Conservation (phyloP, 2,888 invertebrate genomes). For the Drosophila anomalata region DNA sequence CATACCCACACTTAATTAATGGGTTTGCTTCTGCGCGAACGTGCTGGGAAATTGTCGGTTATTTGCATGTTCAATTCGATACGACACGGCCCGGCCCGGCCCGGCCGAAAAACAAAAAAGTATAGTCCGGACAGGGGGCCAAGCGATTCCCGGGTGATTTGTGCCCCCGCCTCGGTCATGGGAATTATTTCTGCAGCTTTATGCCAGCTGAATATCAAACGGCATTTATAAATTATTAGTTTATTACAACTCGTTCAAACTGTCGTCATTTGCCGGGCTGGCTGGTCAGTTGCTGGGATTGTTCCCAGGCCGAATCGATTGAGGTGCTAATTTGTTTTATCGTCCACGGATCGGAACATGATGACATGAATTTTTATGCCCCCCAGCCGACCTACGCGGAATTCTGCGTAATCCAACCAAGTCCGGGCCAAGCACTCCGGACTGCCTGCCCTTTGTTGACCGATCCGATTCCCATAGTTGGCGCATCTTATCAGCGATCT, state of each 20-base stretch:
- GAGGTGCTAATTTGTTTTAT: conserved; percentile 64
- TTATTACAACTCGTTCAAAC: conserved; percentile 75
- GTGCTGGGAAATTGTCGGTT: conserved; percentile 75
- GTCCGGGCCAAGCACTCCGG: neutral
- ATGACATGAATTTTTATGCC: conserved; percentile 54
- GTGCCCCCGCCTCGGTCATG: conserved; percentile 61
- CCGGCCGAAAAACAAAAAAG: neutral
- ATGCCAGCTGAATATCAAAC: conserved; percentile 73
- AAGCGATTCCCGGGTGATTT: conserved; percentile 55
- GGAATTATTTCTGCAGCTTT: conserved; percentile 75
- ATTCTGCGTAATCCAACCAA: conserved; percentile 20
- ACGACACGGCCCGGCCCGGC: conserved; percentile 6
- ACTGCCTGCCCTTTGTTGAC: conserved; percentile 18
- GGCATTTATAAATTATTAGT: conserved; percentile 75
- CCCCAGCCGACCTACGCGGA: conserved; percentile 22
- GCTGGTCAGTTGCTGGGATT: conserved; percentile 2
- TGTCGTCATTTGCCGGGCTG: conserved; percentile 28
- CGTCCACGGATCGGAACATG: conserved; percentile 40
- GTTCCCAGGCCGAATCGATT: conserved; percentile 31
- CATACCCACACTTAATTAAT: conserved; percentile 70
- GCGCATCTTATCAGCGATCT: conserved; percentile 35
- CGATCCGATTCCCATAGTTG: conserved; percentile 21
- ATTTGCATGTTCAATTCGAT: conserved; percentile 66
- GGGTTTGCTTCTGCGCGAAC: conserved; percentile 69
- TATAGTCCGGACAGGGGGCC: conserved; percentile 34